phyloP scores from a whole-genome alignment of 2,113 vertebrate species.

The Thermophis baileyi region DNA sequence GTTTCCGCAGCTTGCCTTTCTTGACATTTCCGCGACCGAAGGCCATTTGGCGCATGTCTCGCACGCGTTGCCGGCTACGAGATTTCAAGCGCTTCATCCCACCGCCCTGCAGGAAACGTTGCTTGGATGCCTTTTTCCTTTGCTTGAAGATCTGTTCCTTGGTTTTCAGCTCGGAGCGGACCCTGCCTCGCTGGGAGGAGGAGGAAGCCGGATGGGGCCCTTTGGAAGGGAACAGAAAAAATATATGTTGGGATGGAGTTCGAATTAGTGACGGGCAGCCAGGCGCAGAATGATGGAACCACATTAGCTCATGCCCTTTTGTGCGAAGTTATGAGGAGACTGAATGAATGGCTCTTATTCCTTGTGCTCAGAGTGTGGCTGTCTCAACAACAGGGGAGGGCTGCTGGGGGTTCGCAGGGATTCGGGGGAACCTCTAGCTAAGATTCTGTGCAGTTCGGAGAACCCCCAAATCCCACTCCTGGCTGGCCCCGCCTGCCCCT shows the following conservation, averaged over 20 bases:
- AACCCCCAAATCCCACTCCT: too few species aligned
- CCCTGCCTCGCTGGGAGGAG: constrained; percentile 38
- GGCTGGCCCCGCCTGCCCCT: too few species aligned
- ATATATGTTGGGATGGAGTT: background rate
- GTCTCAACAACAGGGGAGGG: too few species aligned
- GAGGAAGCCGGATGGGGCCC: background rate
- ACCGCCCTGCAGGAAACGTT: constrained; percentile 86
- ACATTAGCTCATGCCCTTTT: background rate
- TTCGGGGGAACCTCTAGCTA: too few species aligned
- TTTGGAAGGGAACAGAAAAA: fast-evolving
- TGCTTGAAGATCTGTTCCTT: constrained; percentile 89
- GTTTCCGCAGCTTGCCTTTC: constrained; percentile 91
- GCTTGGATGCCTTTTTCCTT: constrained; percentile 78
- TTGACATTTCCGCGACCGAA: constrained; percentile 77
- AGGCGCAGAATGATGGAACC: too few species aligned
- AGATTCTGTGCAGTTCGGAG: too few species aligned
- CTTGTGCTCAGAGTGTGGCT: too few species aligned
- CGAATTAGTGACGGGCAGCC: too few species aligned
- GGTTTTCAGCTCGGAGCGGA: constrained; percentile 82
- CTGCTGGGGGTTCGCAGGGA: too few species aligned
- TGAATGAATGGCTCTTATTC: too few species aligned
- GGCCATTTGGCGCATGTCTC: constrained; percentile 80
- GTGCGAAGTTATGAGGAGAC: background rate
- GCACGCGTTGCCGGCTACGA: constrained; percentile 69
- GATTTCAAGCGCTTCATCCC: constrained; percentile 78